Evolutionary conservation across 1,140 invertebrate species (phyloP), one percentile per base, ranked within the genome.

Genomic region (Pseudomyrmex cubaensis): DNA sequence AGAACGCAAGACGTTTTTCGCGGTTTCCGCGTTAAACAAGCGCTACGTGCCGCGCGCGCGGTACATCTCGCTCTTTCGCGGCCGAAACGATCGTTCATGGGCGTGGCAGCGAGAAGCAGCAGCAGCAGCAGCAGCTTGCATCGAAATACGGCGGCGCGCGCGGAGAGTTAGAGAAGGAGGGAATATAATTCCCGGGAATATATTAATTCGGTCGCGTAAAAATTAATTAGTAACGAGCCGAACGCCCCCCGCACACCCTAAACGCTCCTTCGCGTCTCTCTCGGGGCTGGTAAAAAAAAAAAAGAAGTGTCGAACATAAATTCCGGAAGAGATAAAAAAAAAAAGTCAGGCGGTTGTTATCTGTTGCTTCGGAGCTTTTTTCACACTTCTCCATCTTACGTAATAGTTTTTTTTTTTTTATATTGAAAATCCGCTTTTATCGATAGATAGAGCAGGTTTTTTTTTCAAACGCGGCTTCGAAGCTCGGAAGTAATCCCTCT

Each of bases 51-150:
- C 57, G 61, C 48, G 73, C 64, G 25, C 17, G 25, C 35, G 46
- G 20, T 20, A 20, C 48, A 78, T 48, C 54, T 61, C 54, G 44
- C 66, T 80, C 44, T 70, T 78, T 80, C 54, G 35, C 76, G 66
- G 48, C 35, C 9, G 20, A 5, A 70, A 20, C 66, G 76, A 80
- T 50, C 48, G 74, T 22, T 17, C 54, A 50, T 80, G 66, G 76
- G 76, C 66, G 76, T 70, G 76, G 76, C 76, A 80, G 54, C n/a
- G 44, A 46, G 63, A 56, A 77, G 64, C 62, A 66, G 62, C 74
- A 44, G 63, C 63, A 48, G 57, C 57, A 61, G 50, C 50, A 61
- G n/a, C 57, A 20, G 57, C 57, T 22, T 22, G 25, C 12, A 78
- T 70, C 44, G 76, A 48, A 48, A 46, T 52, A 25, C 15, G n/a